A percentile compares a stretch with the other conserved stretches of the same genome.
Conservation (phyloP, 2,888 invertebrate genomes). For the Pharmacophagus antenor region DNA sequence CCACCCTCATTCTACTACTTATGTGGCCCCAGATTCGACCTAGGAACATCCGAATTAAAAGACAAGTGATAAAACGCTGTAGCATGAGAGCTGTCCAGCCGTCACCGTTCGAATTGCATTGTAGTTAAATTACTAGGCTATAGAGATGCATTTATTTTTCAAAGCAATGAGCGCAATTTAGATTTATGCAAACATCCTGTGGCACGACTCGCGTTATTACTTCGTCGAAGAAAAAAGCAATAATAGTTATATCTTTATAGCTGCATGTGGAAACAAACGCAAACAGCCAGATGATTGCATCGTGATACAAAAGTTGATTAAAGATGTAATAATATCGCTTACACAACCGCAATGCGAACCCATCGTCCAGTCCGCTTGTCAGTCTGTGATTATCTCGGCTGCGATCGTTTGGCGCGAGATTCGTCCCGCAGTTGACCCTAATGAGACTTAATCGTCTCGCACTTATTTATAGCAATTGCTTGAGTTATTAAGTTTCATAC, state of each 20-base stretch:
- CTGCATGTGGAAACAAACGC: neutral
- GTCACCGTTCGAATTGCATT: neutral
- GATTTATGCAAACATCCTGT: too few relatives aligned
- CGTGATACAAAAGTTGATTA: conserved; percentile 5
- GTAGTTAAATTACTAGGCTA: neutral
- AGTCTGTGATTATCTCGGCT: conserved; percentile 24
- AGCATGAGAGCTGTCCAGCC: neutral
- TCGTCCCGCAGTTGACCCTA: conserved; percentile 26
- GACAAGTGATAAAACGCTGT: neutral
- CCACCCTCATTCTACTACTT: too few relatives aligned
- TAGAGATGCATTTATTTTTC: neutral
- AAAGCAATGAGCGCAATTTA: too few relatives aligned
- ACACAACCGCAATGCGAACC: conserved; percentile 11
- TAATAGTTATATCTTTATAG: neutral
- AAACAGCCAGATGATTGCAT: neutral
- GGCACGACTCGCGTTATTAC: too few relatives aligned
- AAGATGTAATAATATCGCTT: conserved; percentile 17
- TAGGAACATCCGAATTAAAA: too few relatives aligned
- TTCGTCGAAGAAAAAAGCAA: too few relatives aligned
- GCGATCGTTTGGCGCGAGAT: conserved; percentile 29
- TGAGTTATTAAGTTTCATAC: neutral
- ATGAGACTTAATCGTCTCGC: conserved; percentile 24
- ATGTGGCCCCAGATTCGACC: too few relatives aligned
- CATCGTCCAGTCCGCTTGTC: conserved; percentile 21
- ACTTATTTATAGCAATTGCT: conserved; percentile 21